Conservation (phyloP, 2,113 vertebrate species). For the Bufo bufo region DNA sequence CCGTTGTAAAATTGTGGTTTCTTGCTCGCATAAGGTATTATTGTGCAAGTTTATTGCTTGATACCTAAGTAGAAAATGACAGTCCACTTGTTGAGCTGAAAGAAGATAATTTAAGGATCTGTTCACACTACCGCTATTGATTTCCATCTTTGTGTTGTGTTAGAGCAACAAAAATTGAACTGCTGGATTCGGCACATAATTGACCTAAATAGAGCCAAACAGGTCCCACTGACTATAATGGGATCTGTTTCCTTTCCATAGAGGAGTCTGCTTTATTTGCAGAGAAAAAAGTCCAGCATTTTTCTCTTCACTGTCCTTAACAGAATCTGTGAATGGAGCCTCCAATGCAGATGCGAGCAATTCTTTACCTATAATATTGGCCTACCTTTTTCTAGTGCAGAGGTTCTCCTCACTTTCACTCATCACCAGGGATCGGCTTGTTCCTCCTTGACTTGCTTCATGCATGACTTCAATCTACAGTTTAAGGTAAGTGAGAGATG, state of each 20-base stretch:
- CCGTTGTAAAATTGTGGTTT: neutral
- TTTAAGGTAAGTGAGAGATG: constrained; percentile 25
- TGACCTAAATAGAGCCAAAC: too few relatives aligned
- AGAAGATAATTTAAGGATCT: too few relatives aligned
- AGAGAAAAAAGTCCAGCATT: too few relatives aligned
- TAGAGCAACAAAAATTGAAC: too few relatives aligned
- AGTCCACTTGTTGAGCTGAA: neutral
- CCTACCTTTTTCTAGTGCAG: constrained; percentile 85
- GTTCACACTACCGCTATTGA: too few relatives aligned
- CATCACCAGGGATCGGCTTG: constrained; percentile 75
- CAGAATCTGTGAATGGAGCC: too few relatives aligned
- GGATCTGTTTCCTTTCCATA: too few relatives aligned
- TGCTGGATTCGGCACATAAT: too few relatives aligned
- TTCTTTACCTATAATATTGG: neutral
- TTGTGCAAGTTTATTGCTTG: neutral
- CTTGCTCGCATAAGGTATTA: neutral
- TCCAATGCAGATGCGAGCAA: neutral
- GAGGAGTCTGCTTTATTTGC: too few relatives aligned
- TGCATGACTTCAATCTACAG: constrained; percentile 90
- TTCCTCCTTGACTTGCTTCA: constrained; percentile 82
- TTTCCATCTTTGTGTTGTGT: too few relatives aligned
- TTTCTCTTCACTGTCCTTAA: too few relatives aligned
- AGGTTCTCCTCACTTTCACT: constrained; percentile 82
- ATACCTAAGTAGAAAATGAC: neutral
- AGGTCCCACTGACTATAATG: too few relatives aligned